Conservation (phyloP, 2,113 vertebrate species). For the Panurus biarmicus region DNA sequence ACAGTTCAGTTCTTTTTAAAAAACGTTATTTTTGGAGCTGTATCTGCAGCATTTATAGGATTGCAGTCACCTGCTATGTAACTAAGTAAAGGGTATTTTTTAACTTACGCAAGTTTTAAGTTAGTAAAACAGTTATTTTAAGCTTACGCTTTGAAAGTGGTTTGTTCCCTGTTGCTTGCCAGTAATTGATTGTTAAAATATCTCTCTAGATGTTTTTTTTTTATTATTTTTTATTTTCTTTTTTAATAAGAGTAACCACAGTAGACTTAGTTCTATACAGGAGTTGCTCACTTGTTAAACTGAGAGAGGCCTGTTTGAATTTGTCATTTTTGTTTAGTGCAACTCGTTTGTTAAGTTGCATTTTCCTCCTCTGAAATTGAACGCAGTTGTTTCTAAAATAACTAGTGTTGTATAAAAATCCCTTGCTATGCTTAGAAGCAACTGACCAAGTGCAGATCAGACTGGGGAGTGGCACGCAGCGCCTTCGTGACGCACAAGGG, state of each 20-base stretch:
- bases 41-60: not conserved
- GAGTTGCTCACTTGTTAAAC: not conserved
- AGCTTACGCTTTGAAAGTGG: not conserved
- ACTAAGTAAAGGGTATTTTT: not conserved
- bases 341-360: not conserved
- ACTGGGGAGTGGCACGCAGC: not conserved
- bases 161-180: not conserved
- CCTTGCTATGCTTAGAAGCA: not conserved
- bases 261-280: not conserved
- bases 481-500: accelerated
- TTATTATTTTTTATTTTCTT: not conserved
- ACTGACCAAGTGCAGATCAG: not conserved
- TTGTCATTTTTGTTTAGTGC: not conserved
- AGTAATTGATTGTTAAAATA: not conserved
- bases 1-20: not conserved
- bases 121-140: not conserved
- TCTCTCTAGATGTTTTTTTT: accelerated
- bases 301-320: not conserved
- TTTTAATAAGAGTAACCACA: not conserved
- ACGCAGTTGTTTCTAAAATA: not conserved
- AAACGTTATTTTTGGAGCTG: not conserved
- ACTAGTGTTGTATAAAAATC: not conserved
- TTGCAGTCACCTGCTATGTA: not conserved
- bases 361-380: not conserved
- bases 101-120: not conserved